Base-by-base conservation (phyloP, 2,113 vertebrate genomes). In the Silurus asotus region DNA sequence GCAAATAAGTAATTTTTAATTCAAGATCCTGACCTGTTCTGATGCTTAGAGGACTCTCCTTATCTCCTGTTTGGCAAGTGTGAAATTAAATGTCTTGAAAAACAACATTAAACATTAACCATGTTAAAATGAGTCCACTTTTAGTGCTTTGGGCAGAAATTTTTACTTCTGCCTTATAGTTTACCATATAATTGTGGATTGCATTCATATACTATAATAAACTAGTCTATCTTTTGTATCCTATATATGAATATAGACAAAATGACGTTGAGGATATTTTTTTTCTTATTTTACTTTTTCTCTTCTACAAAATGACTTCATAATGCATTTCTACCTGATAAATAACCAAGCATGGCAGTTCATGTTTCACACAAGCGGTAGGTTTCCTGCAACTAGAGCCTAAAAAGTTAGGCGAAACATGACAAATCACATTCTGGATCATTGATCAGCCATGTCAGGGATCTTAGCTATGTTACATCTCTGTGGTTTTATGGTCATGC, bases 41-140 rank as follows among this genome's bases (percentile, higher is more conserved):
- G 51, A 0, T 14, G 25, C 51, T 70, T 14, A 61, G n/a, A 70
- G 51, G 53, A 55, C 65, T 15, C 19, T 70, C 23, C 14, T 58
- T 70, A 37, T 4, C 48, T 51, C 48, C 83, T 19, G n/a, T 78
- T 14, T 64, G 84, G 25, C 0, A 49, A 78, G 49, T 15, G 58
- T 69, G 25, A 78, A 77, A 70, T 76, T 6, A 65, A 59, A 17
- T 53, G 49, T 28, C 61, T 37, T 37, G 75, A 85, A 85, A 77
- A 85, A 82, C 79, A 70, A 61, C 87, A 88, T 56, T 28, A 19
- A 37, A 53, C 51, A 10, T 74, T 17, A 84, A 61, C 74, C 74
- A 78, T 67, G 72, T 85, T 65, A 59, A 77, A 77, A 76, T 11
- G 49, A 64, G 72, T 78, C 74, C 59, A 45, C 37, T 48, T 74